Evolutionary conservation across 2,113 vertebrate species (phyloP).

Genomic region (Picathartes gymnocephalus): DNA sequence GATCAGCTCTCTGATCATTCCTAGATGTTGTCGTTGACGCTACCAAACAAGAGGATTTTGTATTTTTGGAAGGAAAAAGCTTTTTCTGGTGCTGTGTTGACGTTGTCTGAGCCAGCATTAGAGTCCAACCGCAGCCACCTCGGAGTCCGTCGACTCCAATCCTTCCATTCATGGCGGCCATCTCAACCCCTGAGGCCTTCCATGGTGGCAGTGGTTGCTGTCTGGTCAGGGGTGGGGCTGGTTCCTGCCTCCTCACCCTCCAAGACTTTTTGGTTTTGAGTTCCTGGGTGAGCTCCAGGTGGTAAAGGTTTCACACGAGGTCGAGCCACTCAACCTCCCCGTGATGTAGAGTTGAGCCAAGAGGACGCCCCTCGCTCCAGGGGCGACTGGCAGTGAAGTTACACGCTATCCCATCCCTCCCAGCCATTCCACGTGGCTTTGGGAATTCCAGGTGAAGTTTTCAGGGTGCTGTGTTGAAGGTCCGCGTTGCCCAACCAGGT

Average conservation of each 20-base stretch:
- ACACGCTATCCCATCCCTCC: background rate
- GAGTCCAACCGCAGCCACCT: too few species aligned
- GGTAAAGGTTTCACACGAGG: accelerated
- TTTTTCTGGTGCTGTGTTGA: background rate
- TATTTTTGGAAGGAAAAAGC: background rate
- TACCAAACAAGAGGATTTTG: background rate
- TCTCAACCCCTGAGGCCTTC: too few species aligned
- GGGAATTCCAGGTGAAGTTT: background rate
- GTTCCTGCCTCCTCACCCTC: background rate
- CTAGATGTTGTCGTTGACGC: background rate
- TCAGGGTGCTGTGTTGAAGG: accelerated
- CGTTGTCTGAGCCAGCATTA: too few species aligned
- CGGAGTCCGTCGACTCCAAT: too few species aligned
- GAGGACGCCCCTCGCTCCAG: background rate
- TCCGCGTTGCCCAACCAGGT: background rate
- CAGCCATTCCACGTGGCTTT: background rate
- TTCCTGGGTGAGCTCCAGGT: background rate
- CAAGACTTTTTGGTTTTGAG: background rate
- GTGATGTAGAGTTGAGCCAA: background rate
- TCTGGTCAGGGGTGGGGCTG: background rate
- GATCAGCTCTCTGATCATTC: background rate
- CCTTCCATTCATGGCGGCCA: too few species aligned
- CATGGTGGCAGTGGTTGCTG: background rate
- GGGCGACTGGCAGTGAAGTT: background rate
- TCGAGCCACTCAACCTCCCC: background rate